Conservation (phyloP, 2,113 vertebrate genomes). For the Romanogobio albipinnatus region DNA sequence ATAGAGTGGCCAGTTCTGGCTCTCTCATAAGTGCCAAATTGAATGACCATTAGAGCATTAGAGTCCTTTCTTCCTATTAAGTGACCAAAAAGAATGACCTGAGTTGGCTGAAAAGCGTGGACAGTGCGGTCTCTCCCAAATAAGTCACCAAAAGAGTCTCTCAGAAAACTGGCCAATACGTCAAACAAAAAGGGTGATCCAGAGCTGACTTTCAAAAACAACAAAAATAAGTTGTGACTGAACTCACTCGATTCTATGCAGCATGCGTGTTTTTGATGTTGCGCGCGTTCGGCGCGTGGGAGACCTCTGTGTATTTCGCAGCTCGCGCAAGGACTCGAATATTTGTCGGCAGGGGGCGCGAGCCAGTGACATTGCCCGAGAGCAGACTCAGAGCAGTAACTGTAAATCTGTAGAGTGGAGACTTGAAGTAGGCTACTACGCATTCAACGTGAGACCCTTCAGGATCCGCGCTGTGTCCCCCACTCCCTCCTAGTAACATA, state of each 20-base stretch:
- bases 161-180: not conserved
- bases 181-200: not conserved
- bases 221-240: not conserved
- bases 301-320: not conserved
- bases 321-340: not conserved
- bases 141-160: not conserved
- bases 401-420: slow-evolving; percentile 11
- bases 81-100: not conserved
- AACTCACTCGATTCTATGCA: not conserved
- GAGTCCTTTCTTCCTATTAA: not conserved
- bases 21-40: not conserved
- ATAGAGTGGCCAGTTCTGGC: not conserved
- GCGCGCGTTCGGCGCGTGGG: slow-evolving; percentile 5
- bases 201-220: not conserved
- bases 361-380: not conserved
- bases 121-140: not conserved
- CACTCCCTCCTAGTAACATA: not conserved
- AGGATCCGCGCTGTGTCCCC: slow-evolving; percentile 24
- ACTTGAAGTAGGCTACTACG: slow-evolving; percentile 29
- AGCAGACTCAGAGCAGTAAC: not conserved
- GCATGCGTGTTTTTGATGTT: not conserved
- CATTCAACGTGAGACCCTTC: slow-evolving; percentile 43
- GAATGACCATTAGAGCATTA: not conserved
- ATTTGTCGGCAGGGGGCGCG: slow-evolving; percentile 43
- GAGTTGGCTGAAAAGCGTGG: not conserved